Conservation (phyloP, 2,888 invertebrate species). For the Leptogaster cylindrica region DNA sequence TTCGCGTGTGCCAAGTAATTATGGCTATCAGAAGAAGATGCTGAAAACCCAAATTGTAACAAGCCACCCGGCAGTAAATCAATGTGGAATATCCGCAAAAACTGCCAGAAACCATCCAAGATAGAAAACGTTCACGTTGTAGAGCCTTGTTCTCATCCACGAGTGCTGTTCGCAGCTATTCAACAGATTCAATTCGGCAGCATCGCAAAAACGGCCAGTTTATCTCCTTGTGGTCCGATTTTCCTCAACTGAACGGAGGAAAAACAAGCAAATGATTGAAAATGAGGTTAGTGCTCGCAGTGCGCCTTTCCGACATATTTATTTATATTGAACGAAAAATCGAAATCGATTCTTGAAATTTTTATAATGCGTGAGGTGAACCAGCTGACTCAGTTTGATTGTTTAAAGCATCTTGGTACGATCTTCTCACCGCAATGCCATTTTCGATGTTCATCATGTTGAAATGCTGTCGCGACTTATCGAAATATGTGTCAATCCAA, state of each 20-base stretch:
- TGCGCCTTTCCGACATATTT: background rate
- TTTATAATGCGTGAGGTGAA: background rate
- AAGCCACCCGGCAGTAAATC: background rate
- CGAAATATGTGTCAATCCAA: no score
- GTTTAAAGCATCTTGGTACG: no score
- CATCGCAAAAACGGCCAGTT: constrained; percentile 1
- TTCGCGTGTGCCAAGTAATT: background rate
- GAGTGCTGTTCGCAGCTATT: background rate
- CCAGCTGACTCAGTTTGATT: no score
- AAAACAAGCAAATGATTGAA: background rate
- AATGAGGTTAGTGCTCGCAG: constrained; percentile 28
- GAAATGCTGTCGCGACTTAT: no score
- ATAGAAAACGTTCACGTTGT: background rate
- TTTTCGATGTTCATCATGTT: no score
- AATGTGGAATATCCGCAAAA: background rate
- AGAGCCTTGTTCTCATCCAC: background rate
- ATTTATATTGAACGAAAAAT: constrained; percentile 21
- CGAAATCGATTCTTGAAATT: constrained; percentile 16
- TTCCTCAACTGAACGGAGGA: background rate
- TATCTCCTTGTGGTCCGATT: background rate
- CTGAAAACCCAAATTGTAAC: background rate
- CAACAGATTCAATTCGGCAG: no score
- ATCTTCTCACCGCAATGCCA: no score
- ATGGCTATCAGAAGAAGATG: background rate
- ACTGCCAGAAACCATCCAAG: background rate